Base-by-base conservation (phyloP, 1,140 invertebrate species). In the Pachypeltis micranthus region DNA sequence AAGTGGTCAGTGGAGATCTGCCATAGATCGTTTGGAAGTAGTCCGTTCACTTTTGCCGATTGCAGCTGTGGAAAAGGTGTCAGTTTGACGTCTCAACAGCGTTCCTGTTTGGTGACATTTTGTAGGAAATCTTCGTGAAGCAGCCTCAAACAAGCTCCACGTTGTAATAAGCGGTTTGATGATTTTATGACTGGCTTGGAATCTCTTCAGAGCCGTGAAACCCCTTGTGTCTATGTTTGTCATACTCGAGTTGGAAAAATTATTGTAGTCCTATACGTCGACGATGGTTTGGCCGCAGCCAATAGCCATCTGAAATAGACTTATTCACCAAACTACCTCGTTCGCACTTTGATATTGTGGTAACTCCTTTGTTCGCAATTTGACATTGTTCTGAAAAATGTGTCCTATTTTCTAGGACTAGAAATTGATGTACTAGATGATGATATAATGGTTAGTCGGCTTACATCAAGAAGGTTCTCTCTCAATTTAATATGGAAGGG, bases 101-200 rank as follows among this genome's bases (percentile, higher is more conserved):
- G 61, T 65, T 66, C 68, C 34, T 70, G 62, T 47, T 69, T 69
- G 69, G 71, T 24, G 56, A 70, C 12, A 62, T 76, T 10, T 63
- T 74, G 7, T 71, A 77, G 65, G 68, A 69, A 23, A 65, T 76
- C 1, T 76, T 68, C 59, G 73, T 77, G 70, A 56, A 70, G 28
- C 70, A 74, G 62, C 72, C 61, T 72, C 23, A 67, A 67, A 63
- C 73, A 75, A 61, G 67, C 73, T 12, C 67, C 70, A 25, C 61
- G 70, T 39, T 66, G 62, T 26, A 72, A 74, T 63, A 34, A 68
- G 3, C 68, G 61, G 57, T 65, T 73, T 26, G 39, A 19, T 14
- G 51, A 58, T 16, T 58, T 58, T 39, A 2, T 60, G 31, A 39
- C 10, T 4, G 24, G 24, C 2, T 12, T 60, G n/a, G 27, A 29